phyloP scores from a whole-genome alignment of 2,113 vertebrate species.

The Clarias batrachus region DNA sequence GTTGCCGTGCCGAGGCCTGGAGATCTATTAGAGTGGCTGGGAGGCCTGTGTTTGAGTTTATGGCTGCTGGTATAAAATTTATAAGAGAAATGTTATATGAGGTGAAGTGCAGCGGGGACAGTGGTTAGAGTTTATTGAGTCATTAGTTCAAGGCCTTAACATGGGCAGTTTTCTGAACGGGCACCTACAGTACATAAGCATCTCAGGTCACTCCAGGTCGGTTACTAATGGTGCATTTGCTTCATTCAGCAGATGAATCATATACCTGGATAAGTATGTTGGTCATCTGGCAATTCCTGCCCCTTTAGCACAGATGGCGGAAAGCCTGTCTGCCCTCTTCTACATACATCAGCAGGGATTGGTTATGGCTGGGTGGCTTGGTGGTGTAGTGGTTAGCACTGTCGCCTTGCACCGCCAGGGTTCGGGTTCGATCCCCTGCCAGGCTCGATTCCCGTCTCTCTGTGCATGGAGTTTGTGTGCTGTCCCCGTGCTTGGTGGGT shows the following conservation, averaged over 20 bases:
- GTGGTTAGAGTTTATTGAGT: slow-evolving; percentile 52
- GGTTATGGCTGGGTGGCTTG: background rate
- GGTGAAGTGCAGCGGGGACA: slow-evolving; percentile 47
- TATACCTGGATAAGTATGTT: background rate
- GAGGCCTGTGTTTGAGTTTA: slow-evolving; percentile 48
- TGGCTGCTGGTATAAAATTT: slow-evolving; percentile 59
- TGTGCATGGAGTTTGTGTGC: too few relatives aligned
- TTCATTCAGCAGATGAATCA: background rate
- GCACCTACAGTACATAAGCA: background rate
- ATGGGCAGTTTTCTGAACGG: background rate
- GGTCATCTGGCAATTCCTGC: background rate
- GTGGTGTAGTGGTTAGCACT: too few relatives aligned
- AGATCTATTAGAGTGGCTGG: slow-evolving; percentile 26
- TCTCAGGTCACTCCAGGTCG: background rate
- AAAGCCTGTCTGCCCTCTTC: background rate
- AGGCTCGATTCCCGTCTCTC: too few relatives aligned
- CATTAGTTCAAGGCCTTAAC: slow-evolving; percentile 46
- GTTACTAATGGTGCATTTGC: background rate
- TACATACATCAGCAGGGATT: background rate
- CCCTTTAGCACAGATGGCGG: background rate
- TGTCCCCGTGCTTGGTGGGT: too few relatives aligned
- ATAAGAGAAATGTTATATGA: slow-evolving; percentile 58
- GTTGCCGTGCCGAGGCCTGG: background rate
- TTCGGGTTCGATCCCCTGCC: too few relatives aligned
- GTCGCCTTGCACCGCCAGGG: too few relatives aligned